A percentile compares a stretch with the other conserved stretches of the same genome.
These are phyloP conservation scores for Tethya wilhelma DNA, from an alignment of 37 sponge, comb jelly and placozoan species.

Conservation along the genomic window DNA sequence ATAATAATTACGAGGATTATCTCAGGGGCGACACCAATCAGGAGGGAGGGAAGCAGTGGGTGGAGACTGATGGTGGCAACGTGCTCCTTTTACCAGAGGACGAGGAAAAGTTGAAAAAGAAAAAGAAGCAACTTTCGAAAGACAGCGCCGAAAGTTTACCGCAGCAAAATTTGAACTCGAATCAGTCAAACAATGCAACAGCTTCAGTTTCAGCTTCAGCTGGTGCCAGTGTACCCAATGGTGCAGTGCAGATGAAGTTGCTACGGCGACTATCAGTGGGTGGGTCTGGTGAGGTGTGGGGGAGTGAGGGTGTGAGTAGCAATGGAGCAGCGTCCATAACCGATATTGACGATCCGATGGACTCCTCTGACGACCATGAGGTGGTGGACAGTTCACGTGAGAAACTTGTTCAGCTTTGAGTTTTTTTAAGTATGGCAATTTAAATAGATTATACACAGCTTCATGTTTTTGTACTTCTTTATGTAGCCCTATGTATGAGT, in stretches of 20 bases:
- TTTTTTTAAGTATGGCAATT: no score
- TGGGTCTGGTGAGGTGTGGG: not conserved
- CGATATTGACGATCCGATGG: constrained; percentile 11
- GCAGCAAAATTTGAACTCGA: no score
- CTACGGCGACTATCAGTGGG: not conserved
- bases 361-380: no score
- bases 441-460: no score
- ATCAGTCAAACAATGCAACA: no score
- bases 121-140: not conserved
- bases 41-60: not conserved
- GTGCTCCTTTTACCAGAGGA: not conserved
- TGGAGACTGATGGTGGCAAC: constrained; percentile 1
- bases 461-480: no score
- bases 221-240: not conserved
- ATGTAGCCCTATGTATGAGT: no score
- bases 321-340: constrained; percentile 13
- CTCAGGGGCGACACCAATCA: not conserved
- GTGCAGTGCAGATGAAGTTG: not conserved
- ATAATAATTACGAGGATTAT: constrained; percentile 7
- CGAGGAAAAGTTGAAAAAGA: not conserved
- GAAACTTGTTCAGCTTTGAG: no score
- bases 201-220: no score
- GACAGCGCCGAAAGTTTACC: not conserved
- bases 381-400: no score
- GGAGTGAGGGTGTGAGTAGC: constrained; percentile 2